A percentile compares a stretch with the other conserved stretches of the same genome.
Evolutionary conservation across 2,113 vertebrate species (phyloP).

Genomic region (Oplegnathus fasciatus): DNA sequence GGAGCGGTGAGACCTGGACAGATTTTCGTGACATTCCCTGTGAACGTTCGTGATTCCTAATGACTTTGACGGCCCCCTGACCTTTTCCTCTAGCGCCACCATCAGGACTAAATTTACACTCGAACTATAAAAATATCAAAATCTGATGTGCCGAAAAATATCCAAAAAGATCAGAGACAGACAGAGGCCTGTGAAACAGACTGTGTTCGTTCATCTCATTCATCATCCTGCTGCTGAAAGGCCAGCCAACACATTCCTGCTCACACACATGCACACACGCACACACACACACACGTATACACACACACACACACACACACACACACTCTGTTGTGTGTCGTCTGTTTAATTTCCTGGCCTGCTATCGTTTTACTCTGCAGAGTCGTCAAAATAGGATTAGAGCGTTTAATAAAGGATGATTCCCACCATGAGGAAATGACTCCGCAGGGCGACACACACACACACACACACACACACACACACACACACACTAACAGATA

Average conservation of each 20-base stretch:
- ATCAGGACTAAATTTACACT: background rate
- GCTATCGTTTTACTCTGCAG: slow-evolving; percentile 73
- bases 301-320: slow-evolving; percentile 13
- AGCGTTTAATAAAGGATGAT: slow-evolving; percentile 73
- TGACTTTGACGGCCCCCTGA: too few species aligned
- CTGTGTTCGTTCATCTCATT: slow-evolving; percentile 11
- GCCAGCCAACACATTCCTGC: slow-evolving; percentile 16
- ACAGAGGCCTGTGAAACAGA: slow-evolving; percentile 13
- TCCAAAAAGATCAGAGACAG: background rate
- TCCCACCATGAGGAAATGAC: slow-evolving; percentile 65
- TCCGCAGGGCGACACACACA: slow-evolving; percentile 24
- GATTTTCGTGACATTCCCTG: too few species aligned
- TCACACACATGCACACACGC: slow-evolving; percentile 18
- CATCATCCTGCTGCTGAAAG: slow-evolving; percentile 44
- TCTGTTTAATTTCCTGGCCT: slow-evolving; percentile 79
- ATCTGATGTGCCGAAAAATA: background rate
- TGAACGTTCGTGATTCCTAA: too few species aligned
- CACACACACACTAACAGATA: slow-evolving; percentile 23
- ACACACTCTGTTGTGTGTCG: slow-evolving; percentile 15
- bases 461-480: slow-evolving; percentile 27
- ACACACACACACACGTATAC: slow-evolving; percentile 21
- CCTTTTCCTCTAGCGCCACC: background rate
- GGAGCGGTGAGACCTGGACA: too few species aligned
- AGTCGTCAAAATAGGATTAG: slow-evolving; percentile 80
- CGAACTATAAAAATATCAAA: background rate